Evolutionary conservation across 1,140 invertebrate species (phyloP).

Genomic region (Stegodyphus dumicola): DNA sequence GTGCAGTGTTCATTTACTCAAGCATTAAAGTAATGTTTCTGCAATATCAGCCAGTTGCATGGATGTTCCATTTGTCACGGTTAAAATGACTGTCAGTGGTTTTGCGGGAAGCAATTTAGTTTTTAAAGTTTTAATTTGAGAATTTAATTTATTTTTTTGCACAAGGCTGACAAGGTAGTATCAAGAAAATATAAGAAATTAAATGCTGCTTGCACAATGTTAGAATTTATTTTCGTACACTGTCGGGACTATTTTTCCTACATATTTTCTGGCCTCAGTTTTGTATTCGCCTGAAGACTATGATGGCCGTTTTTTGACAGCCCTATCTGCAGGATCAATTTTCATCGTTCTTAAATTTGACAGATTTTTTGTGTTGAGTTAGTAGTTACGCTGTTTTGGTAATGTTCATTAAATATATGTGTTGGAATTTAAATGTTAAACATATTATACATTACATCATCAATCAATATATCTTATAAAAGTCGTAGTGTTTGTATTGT

Average conservation of each 20-base stretch:
- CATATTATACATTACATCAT: slow-evolving; percentile 55
- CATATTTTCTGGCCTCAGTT: slow-evolving; percentile 46
- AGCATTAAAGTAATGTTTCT: slow-evolving; percentile 7
- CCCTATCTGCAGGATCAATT: slow-evolving; percentile 55
- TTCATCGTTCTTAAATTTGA: slow-evolving; percentile 61
- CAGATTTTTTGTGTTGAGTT: slow-evolving; percentile 60
- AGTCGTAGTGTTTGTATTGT: slow-evolving; percentile 61
- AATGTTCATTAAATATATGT: slow-evolving; percentile 54
- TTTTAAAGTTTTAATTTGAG: slow-evolving; percentile 28
- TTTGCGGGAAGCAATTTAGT: slow-evolving; percentile 23
- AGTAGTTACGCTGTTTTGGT: slow-evolving; percentile 60
- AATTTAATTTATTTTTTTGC: slow-evolving; percentile 43
- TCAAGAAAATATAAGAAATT: slow-evolving; percentile 16
- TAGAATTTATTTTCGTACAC: slow-evolving; percentile 60
- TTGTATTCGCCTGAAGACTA: slow-evolving; percentile 37
- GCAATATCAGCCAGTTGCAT: neutral
- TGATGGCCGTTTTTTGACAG: slow-evolving; percentile 39
- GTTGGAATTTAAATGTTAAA: slow-evolving; percentile 57
- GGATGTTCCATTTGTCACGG: slow-evolving; percentile 38
- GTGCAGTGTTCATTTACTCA: slow-evolving; percentile 33
- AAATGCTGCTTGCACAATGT: slow-evolving; percentile 57
- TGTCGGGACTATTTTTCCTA: slow-evolving; percentile 49
- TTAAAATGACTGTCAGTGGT: slow-evolving; percentile 24
- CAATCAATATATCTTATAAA: slow-evolving; percentile 59
- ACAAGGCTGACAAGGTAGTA: slow-evolving; percentile 40